Conservation (phyloP, 2,113 vertebrate genomes). For the Ochotona curzoniae region DNA sequence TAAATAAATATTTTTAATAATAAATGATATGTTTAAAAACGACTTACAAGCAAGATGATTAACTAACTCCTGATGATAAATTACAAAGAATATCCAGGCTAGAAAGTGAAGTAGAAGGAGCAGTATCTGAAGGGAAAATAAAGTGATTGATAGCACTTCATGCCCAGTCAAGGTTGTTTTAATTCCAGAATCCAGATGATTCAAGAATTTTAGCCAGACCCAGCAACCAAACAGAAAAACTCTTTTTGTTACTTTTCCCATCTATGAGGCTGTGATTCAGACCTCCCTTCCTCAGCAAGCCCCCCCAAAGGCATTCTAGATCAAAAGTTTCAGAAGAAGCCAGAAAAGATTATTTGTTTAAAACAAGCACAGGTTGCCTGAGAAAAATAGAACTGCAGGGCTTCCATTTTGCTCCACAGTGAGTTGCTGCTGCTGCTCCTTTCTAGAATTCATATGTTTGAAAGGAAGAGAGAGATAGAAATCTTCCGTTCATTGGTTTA, state of each 20-base stretch:
- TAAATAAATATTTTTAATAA: no score
- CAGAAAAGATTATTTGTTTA: neutral
- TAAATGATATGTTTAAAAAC: neutral
- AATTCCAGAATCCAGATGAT: neutral
- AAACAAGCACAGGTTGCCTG: neutral
- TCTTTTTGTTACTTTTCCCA: neutral
- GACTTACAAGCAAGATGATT: neutral
- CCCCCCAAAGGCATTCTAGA: neutral
- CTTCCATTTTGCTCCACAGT: neutral
- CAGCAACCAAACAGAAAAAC: neutral
- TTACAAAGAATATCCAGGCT: neutral
- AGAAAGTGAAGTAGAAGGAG: neutral
- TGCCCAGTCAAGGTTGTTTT: neutral
- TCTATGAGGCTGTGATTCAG: neutral
- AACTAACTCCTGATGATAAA: neutral
- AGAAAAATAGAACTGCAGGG: neutral
- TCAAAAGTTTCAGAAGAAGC: neutral
- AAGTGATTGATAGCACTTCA: neutral
- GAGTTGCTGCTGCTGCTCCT: no score
- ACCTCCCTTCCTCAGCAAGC: neutral
- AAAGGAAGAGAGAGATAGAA: no score
- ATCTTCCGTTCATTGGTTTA: no score
- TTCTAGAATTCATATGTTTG: no score
- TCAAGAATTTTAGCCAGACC: neutral
- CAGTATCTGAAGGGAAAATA: neutral